Percentiles rank a stretch among this genome's conserved stretches.
phyloP scores from a whole-genome alignment of 2,888 invertebrate species.

The Cheiracanthium punctorium region DNA sequence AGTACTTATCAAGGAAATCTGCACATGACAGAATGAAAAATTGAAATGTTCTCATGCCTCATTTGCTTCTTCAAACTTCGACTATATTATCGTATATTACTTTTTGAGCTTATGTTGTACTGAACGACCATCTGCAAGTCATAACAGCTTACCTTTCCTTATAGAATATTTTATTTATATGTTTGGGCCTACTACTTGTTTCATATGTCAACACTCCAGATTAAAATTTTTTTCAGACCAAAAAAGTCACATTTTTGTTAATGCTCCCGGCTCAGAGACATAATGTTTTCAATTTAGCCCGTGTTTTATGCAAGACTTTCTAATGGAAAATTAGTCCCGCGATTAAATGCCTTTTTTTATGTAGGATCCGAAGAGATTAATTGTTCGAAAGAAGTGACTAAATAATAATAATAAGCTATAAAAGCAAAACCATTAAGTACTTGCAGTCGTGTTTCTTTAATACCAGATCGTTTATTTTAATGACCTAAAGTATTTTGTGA shows the following conservation, averaged over 20 bases:
- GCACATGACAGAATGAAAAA: conserved; percentile 65
- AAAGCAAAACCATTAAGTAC: conserved; percentile 61
- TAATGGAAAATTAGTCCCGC: conserved; percentile 61
- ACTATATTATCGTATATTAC: conserved; percentile 66
- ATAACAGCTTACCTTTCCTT: conserved; percentile 43
- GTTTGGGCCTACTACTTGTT: conserved; percentile 35
- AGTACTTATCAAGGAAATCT: conserved; percentile 64
- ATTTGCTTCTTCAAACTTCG: conserved; percentile 48
- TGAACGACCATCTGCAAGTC: conserved; percentile 60
- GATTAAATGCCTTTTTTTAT: conserved; percentile 51
- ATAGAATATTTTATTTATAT: conserved; percentile 37
- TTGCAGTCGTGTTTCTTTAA: conserved; percentile 56
- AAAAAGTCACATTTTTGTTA: conserved; percentile 49
- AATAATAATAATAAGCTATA: conserved; percentile 66
- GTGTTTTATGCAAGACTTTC: conserved; percentile 43
- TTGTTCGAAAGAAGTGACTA: conserved; percentile 36
- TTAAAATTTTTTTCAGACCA: conserved; percentile 31
- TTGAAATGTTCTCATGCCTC: conserved; percentile 62
- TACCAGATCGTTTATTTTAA: conserved; percentile 65
- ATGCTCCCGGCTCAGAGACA: conserved; percentile 36
- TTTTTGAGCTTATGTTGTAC: conserved; percentile 58
- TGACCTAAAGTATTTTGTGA: conserved; percentile 63
- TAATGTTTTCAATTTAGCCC: conserved; percentile 53
- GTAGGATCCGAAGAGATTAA: conserved; percentile 59
- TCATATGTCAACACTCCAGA: conserved; percentile 14